Conservation (phyloP, 2,113 vertebrate genomes). For the Etheostoma cragini region DNA sequence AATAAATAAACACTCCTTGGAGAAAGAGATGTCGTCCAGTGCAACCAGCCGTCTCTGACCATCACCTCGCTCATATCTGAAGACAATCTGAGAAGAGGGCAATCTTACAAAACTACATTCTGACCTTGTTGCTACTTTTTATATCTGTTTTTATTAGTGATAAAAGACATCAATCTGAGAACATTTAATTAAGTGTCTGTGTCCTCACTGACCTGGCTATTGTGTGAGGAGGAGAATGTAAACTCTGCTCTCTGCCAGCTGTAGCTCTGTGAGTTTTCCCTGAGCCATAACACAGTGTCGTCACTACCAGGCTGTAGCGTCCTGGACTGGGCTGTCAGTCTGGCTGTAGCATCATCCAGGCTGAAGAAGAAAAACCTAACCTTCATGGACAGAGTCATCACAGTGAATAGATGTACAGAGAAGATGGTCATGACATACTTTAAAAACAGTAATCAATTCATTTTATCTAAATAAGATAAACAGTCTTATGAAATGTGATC, state of each 20-base stretch:
- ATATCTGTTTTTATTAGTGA: too few relatives aligned
- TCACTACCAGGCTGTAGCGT: conserved; percentile 40
- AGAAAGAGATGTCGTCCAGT: conserved; percentile 83
- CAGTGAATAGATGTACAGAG: background rate
- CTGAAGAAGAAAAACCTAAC: conserved; percentile 81
- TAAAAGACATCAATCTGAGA: background rate
- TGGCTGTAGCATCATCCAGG: conserved; percentile 40
- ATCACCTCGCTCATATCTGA: conserved; percentile 64
- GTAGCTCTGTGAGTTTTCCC: conserved; percentile 55
- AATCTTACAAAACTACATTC: background rate
- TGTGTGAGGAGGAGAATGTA: conserved; percentile 70
- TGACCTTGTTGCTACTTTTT: too few relatives aligned
- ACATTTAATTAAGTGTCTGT: background rate
- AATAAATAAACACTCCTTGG: conserved; percentile 73
- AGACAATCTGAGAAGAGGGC: conserved; percentile 69
- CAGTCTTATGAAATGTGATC: conserved; percentile 3
- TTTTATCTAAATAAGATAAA: background rate
- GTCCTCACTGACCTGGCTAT: conserved; percentile 75
- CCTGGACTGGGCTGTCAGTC: conserved; percentile 65
- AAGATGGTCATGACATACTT: background rate
- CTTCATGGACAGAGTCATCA: conserved; percentile 47
- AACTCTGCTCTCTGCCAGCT: conserved; percentile 80
- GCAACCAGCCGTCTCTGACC: conserved; percentile 61
- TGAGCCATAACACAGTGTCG: conserved; percentile 73
- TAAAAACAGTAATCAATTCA: background rate